Evolutionary conservation across 2,888 invertebrate genomes (phyloP).

Genomic region (Stegana nigrithorax): DNA sequence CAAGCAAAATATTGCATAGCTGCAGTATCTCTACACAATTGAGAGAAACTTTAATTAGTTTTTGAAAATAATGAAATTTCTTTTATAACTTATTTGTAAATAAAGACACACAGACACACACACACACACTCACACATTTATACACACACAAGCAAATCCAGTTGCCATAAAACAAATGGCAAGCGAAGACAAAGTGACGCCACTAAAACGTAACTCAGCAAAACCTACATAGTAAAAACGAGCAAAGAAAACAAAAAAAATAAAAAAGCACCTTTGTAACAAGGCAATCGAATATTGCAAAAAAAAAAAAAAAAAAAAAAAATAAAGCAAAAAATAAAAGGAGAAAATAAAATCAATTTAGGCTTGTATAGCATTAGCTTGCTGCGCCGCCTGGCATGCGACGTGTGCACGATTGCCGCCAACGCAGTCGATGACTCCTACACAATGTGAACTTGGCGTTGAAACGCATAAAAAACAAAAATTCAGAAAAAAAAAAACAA

Average conservation of each 20-base stretch:
- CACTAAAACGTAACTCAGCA: too few species aligned
- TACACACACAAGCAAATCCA: not conserved
- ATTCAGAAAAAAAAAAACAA: slow-evolving; percentile 21
- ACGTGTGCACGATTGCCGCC: too few species aligned
- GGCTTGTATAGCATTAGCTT: not conserved
- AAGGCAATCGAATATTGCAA: not conserved
- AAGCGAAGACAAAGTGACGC: not conserved
- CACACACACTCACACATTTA: not conserved
- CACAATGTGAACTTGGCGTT: too few species aligned
- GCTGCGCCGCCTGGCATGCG: too few species aligned
- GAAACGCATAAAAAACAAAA: not conserved
- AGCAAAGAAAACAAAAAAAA: not conserved
- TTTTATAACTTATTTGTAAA: too few species aligned
- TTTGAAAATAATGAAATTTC: too few species aligned
- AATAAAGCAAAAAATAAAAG: not conserved
- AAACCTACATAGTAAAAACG: not conserved
- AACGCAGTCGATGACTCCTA: too few species aligned
- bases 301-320: not conserved
- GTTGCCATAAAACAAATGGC: not conserved
- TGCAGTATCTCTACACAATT: too few species aligned
- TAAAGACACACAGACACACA: not conserved
- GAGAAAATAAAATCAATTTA: not conserved
- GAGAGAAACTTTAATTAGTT: too few species aligned
- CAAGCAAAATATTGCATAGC: too few species aligned
- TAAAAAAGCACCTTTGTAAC: not conserved